Evolutionary conservation across 2,113 vertebrate species (phyloP).

Genomic region (Colossoma macropomum): DNA sequence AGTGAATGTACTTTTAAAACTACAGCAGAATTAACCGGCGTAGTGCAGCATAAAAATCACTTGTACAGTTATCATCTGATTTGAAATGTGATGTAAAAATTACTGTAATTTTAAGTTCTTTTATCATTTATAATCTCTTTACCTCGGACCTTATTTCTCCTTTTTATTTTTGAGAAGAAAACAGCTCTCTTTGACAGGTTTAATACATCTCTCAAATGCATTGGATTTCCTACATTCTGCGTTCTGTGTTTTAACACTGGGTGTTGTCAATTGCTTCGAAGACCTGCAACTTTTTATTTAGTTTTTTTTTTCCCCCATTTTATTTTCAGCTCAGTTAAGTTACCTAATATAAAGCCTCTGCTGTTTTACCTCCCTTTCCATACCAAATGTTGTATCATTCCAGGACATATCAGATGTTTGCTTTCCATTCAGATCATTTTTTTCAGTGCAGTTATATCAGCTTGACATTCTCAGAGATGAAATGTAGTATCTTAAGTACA

Average conservation of each 20-base stretch:
- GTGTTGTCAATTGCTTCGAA: not conserved
- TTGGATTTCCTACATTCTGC: constrained; percentile 30
- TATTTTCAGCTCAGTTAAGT: not conserved
- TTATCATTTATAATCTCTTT: constrained; percentile 56
- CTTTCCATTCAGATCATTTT: not conserved
- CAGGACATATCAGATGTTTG: not conserved
- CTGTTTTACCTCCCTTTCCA: not conserved
- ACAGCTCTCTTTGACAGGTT: constrained; percentile 22
- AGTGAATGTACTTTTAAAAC: constrained; percentile 75
- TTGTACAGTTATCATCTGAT: constrained; percentile 63
- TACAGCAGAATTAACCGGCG: constrained; percentile 62
- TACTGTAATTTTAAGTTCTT: constrained; percentile 23
- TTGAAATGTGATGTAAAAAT: constrained; percentile 52
- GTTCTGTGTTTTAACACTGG: not conserved
- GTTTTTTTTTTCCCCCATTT: not conserved
- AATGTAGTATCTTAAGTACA: not conserved
- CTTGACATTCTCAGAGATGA: not conserved
- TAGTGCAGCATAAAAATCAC: constrained; percentile 53
- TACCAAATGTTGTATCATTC: not conserved
- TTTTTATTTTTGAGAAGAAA: constrained; percentile 32
- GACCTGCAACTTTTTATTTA: not conserved
- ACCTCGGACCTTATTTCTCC: constrained; percentile 62
- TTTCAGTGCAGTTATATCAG: not conserved
- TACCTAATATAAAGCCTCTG: not conserved
- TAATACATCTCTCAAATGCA: constrained; percentile 23